A percentile compares a stretch with the other conserved stretches of the same genome.
phyloP scores from a whole-genome alignment of 1,140 invertebrate genomes.

The Lasioglossum baleicum region DNA sequence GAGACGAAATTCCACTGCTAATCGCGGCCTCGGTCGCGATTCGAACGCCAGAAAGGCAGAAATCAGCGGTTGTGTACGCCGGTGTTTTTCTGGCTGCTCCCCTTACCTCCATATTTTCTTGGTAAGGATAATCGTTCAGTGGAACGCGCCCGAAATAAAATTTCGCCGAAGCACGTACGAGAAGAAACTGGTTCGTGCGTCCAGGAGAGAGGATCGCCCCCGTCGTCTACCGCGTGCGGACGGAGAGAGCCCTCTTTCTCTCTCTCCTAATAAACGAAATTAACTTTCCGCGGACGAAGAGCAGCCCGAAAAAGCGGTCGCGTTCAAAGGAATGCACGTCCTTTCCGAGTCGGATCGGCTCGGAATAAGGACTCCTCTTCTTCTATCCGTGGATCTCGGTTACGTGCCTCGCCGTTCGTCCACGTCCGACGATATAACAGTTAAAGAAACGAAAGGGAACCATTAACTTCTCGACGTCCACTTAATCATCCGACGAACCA shows the following conservation, averaged over 20 bases:
- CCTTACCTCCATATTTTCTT: slow-evolving; percentile 60
- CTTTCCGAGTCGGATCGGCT: slow-evolving; percentile 16
- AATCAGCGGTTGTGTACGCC: neutral
- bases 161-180: slow-evolving; percentile 50
- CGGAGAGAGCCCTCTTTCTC: neutral
- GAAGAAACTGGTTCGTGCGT: slow-evolving; percentile 48
- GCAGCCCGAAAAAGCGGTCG: slow-evolving; percentile 57
- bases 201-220: slow-evolving; percentile 9
- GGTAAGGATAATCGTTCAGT: slow-evolving; percentile 58
- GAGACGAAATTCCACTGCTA: neutral
- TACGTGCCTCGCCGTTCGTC: slow-evolving; percentile 9
- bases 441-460: neutral
- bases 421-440: neutral
- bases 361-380: slow-evolving; percentile 16
- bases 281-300: slow-evolving; percentile 59
- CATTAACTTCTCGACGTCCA: neutral
- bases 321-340: slow-evolving; percentile 50
- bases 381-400: slow-evolving; percentile 17
- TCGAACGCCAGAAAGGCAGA: neutral
- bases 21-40: neutral
- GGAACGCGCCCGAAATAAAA: slow-evolving; percentile 66
- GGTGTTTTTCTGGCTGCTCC: slow-evolving; percentile 45
- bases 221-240: neutral
- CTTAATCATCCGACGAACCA: neutral
- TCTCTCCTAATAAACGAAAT: slow-evolving; percentile 61